Conservation (phyloP, 2,888 invertebrate species). For the Celastrina argiolus region DNA sequence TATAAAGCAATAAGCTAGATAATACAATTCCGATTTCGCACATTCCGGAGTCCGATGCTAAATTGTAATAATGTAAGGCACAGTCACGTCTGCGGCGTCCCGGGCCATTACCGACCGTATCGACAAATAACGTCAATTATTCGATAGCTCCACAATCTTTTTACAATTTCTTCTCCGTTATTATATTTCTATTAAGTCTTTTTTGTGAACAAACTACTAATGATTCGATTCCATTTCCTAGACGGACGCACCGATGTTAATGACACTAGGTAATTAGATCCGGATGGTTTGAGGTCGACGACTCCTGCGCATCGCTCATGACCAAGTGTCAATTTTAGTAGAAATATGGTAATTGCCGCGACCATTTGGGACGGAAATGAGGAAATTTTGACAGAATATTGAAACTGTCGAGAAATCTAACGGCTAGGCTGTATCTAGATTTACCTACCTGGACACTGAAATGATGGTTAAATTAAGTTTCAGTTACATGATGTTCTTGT, state of each 20-base stretch:
- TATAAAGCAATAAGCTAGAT: conserved; percentile 23
- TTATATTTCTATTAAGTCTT: conserved; percentile 79
- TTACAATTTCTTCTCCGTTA: conserved; percentile 78
- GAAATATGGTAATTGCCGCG: conserved; percentile 66
- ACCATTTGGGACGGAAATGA: conserved; percentile 37
- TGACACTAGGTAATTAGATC: conserved; percentile 76
- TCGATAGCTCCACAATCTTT: conserved; percentile 77
- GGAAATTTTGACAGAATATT: conserved; percentile 9
- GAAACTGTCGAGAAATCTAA: background rate
- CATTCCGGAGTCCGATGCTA: conserved; percentile 37
- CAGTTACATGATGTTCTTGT: no score
- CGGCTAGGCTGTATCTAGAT: background rate
- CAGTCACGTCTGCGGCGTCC: conserved; percentile 68
- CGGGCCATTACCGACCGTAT: conserved; percentile 76
- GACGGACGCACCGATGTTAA: conserved; percentile 76
- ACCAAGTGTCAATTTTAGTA: conserved; percentile 71
- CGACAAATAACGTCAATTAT: conserved; percentile 78
- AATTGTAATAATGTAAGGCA: conserved; percentile 49
- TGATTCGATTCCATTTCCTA: conserved; percentile 79
- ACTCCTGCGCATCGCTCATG: conserved; percentile 65
- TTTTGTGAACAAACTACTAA: conserved; percentile 79
- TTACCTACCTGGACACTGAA: no score
- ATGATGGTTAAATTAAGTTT: no score
- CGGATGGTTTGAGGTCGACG: conserved; percentile 75
- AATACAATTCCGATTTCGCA: conserved; percentile 26